A percentile compares a stretch with the other conserved stretches of the same genome.
Conservation (phyloP, 2,113 vertebrate genomes). For the Urocolius indicus region DNA sequence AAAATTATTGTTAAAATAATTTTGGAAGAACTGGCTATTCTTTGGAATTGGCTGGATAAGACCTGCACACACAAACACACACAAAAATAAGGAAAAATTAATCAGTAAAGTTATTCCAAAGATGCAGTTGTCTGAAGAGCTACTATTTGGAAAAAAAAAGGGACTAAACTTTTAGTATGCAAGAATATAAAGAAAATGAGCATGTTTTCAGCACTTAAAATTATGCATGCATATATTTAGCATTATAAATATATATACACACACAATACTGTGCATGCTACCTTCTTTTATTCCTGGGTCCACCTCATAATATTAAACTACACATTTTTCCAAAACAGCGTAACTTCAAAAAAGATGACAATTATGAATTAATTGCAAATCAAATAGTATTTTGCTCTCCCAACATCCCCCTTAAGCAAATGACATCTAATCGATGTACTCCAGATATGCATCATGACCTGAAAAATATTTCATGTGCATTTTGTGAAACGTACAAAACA, state of each 20-base stretch:
- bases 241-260: not conserved
- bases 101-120: not conserved
- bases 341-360: not conserved
- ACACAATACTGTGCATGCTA: not conserved
- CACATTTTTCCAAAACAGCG: not conserved
- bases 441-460: not conserved
- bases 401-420: not conserved
- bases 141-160: not conserved
- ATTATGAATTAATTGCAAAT: not conserved
- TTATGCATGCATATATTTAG: not conserved
- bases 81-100: not conserved
- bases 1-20: constrained; percentile 89
- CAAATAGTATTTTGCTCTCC: not conserved
- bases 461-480: not conserved
- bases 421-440: not conserved
- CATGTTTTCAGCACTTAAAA: not conserved
- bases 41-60: constrained; percentile 92
- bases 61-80: constrained; percentile 77
- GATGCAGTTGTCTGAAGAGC: not conserved
- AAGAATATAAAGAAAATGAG: not conserved
- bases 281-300: not conserved
- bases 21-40: constrained; percentile 88
- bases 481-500: not conserved
- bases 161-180: not conserved
- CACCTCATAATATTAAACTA: not conserved